Evolutionary conservation across 2,888 invertebrate genomes (phyloP), one percentile per base, ranked within the genome.

Genomic region (Mythimna loreyi): DNA sequence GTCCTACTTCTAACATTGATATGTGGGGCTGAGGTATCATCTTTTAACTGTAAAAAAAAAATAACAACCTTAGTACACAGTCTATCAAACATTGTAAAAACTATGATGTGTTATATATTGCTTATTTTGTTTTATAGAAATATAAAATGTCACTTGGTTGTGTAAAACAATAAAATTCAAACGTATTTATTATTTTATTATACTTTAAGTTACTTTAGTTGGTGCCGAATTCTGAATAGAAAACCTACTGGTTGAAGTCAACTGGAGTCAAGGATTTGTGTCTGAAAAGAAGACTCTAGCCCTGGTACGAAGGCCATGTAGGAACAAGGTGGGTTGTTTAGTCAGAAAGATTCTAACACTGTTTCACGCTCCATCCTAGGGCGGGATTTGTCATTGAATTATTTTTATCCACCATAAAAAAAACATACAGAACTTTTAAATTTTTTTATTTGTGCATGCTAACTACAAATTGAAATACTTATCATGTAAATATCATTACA

Each of bases 11-110:
- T 90, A 77, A 85, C 78, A 77, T 87, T 93, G 89, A 90, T 91
- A 89, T 91, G 91, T 86, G 91, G 86, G 4, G 89, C 78, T 80
- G 93, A 78, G 67, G 87, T 90, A 90, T 94, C 94, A 92, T 96
- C 95, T 94, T 93, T 95, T 92, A 96, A 94, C 95, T 96, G 75
- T 33, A 73, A 67, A 63, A 74, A 16, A 64, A 60, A 55, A 64
- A 8, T 16, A 0, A 47, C 47, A 1, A 43, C 3, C 16, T 28
- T 61, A 47, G 28, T 4, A 16, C 1, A 30, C 6, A 67, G 7
- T n/a, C 52, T 71, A 47, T 16, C 9, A 60, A 60, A 53, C 55
- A 75, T 57, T 21, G 21, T 13, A 21, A 2, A 45, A 52, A 45
- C n/a, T 1, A 19, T 2, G 19, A 30, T 0, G 0, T 55, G 23